Conservation (phyloP, 2,113 vertebrate genomes). For the Xiphophorus hellerii region DNA sequence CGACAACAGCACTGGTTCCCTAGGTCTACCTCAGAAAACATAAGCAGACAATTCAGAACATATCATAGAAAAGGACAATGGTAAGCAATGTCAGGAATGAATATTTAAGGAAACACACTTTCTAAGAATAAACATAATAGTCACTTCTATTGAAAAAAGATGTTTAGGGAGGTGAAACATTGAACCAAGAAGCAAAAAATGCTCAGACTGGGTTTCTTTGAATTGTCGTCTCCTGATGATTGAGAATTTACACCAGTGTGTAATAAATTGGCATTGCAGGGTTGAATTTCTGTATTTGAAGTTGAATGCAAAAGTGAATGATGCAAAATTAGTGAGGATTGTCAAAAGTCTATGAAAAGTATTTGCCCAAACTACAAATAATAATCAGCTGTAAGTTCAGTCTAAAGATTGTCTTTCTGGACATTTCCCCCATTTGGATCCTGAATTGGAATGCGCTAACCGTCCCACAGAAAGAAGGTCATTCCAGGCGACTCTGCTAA, state of each 20-base stretch:
- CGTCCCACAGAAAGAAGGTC: not conserved
- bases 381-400: not conserved
- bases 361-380: not conserved
- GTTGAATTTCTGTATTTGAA: too few relatives aligned
- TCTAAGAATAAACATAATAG: not conserved
- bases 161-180: not conserved
- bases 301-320: too few relatives aligned
- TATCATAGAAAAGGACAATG: not conserved
- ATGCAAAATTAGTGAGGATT: not conserved
- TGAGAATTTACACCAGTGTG: too few relatives aligned
- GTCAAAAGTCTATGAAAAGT: not conserved
- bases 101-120: not conserved
- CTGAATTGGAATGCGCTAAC: not conserved
- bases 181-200: too few relatives aligned
- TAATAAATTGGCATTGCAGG: too few relatives aligned
- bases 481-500: not conserved
- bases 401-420: not conserved
- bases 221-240: too few relatives aligned
- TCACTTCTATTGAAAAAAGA: not conserved
- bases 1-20: slow-evolving; percentile 4
- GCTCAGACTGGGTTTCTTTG: too few relatives aligned
- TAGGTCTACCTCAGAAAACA: slow-evolving; percentile 15
- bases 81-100: not conserved
- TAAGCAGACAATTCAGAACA: slow-evolving; percentile 1
- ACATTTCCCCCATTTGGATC: not conserved